Evolutionary conservation across 2,113 vertebrate genomes (phyloP), one percentile per base, ranked within the genome.

Genomic region (Scatophagus argus): DNA sequence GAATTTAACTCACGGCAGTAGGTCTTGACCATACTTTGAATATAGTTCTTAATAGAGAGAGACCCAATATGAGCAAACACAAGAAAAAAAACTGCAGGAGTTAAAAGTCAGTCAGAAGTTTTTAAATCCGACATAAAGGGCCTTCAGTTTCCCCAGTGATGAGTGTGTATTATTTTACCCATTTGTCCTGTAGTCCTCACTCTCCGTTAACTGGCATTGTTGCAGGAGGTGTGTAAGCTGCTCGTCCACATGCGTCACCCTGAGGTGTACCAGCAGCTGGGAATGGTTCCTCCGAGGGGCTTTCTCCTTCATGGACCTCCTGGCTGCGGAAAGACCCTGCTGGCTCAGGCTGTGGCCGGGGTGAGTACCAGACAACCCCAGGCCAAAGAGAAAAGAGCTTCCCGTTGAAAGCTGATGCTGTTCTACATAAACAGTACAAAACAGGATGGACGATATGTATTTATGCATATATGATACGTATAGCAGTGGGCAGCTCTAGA

Each of bases 291-390:
- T 31, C 97, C 96, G 0, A 93, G 96, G 0, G 98, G 98, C 3
- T 97, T 99, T 76, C 97, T 99, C 9, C 91, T 99, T 0, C 98
- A 99, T 0, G 98, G 98, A 0, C 98, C 98, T 0, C 98, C 98
- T 0, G 98, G 98, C 25, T 99, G 97, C 81, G 98, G 98, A 29
- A 99, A 99, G 89, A 99, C 98, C 0, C 92, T 99, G 29, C 93
- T 99, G 46, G 98, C 98, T 4, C 96, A 99, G 62, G 98, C 98
- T 8, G 95, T 99, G 84, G 97, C 97, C 38, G 98, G 98, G 93
- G 98, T 99, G 81, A 96, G 96, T 84, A 17, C 46, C 17, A 27
- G 21, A 32, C 32, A 39, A 19, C 3, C 2, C 14, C 12, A 31
- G 9, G 8, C 2, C 4, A 11, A 16, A 8, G 16, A 21, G 41